Evolutionary conservation across 2,888 invertebrate species (phyloP).

Genomic region (Clunio marinus): DNA sequence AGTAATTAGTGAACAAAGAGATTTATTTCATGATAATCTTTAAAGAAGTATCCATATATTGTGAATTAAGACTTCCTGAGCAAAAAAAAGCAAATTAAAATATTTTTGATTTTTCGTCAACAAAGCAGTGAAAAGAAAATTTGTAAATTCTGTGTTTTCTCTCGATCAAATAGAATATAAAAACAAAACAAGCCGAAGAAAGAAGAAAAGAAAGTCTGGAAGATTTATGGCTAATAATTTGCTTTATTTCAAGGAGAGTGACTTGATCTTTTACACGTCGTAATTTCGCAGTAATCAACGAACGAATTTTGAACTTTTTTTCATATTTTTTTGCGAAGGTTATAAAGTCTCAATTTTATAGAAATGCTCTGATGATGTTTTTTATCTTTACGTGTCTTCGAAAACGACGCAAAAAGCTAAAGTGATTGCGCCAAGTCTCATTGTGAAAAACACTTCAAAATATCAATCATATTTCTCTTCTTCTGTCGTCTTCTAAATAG

Average conservation of each 20-base stretch:
- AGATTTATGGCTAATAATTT: constrained; percentile 25
- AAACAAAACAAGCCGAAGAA: not conserved
- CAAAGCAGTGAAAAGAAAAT: not conserved
- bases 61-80: too few relatives aligned
- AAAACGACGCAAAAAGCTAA: constrained; percentile 3
- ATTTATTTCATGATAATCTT: too few relatives aligned
- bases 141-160: not conserved
- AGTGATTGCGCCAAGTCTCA: constrained; percentile 7
- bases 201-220: not conserved
- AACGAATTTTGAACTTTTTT: not conserved
- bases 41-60: too few relatives aligned
- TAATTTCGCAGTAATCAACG: not conserved
- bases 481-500: not conserved
- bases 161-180: constrained; percentile 7
- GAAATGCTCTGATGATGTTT: not conserved
- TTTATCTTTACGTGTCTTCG: too few relatives aligned
- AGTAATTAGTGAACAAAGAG: too few relatives aligned
- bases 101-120: not conserved
- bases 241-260: constrained; percentile 18
- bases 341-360: not conserved
- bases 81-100: too few relatives aligned
- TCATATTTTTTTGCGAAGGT: not conserved
- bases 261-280: constrained; percentile 3
- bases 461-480: constrained; percentile 36
- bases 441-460: constrained; percentile 34